Evolutionary conservation across 2,797 vertebrate species (phyloP), one percentile per base, ranked within the genome.

Genomic region (Siniperca obscura): DNA sequence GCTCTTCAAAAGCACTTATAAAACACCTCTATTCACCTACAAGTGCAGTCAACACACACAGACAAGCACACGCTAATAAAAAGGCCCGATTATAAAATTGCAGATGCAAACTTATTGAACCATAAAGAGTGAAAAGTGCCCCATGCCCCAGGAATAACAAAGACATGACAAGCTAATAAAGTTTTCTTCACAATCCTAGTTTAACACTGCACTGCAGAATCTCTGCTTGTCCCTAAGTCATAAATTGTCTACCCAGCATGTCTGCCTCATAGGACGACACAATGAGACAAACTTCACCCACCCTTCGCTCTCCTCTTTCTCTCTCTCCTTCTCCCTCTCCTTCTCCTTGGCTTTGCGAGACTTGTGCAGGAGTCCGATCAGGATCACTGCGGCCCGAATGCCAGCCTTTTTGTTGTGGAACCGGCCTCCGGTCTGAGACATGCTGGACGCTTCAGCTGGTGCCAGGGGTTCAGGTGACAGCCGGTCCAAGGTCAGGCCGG

Each of bases 351-450:
- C 97, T 86, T 94, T 96, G 72, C 94, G 92, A 75, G 97, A 98
- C 92, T 97, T 97, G 96, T 99, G 98, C 90, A 99, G 95, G 75
- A 99, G 96, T 94, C 98, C 98, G 50, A 99, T 98, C 64, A 99
- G 96, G 84, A 98, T 97, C 86, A 98, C 98, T 0, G 98, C 98
- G 0, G 98, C 98, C 68, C 97, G 96, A 57, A 99, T 97, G 76
- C 98, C 97, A 9, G 98, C 98, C 91, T 97, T 97, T 82, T 97
- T 97, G 86, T 96, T 97, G 81, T 96, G 96, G 88, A 96, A 91
- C 85, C 95, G 95, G 74, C 92, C 92, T 69, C 95, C 91, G 7
- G 95, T 90, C 78, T 97, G 96, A 80, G 96, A 96, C 96, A 96
- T 96, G 89, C 90, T 82, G 86, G 92, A 89, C 72, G 91, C 76